These are phyloP conservation scores for Montipora sp. DNA, from an alignment of 64 coral and sea anemone species.

Conservation along the genomic window DNA sequence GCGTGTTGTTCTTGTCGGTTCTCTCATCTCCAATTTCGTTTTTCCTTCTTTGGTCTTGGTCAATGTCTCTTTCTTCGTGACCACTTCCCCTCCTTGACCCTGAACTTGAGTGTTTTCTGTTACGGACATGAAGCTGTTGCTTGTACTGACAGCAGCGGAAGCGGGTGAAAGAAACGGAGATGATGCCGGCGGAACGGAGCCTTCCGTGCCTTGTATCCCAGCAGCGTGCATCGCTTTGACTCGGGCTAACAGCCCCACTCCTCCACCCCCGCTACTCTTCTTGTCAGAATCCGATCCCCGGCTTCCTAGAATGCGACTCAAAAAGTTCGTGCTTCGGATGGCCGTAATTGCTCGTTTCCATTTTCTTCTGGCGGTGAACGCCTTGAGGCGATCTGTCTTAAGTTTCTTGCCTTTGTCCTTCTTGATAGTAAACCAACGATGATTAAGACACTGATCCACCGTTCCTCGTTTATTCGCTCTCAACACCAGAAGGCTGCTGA, in stretches of 20 bases:
- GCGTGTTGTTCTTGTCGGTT: slow-evolving; percentile 30
- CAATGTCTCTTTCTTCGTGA: slow-evolving; percentile 16
- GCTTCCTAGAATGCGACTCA: slow-evolving; percentile 88
- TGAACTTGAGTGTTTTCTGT: slow-evolving; percentile 11
- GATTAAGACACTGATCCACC: slow-evolving; percentile 73
- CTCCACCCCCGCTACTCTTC: slow-evolving; percentile 55
- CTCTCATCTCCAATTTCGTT: neutral
- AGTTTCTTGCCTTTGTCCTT: slow-evolving; percentile 88
- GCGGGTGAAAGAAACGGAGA: slow-evolving; percentile 84
- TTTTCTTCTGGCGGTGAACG: slow-evolving; percentile 93
- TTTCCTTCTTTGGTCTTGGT: slow-evolving; percentile 1
- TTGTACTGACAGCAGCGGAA: slow-evolving; percentile 65
- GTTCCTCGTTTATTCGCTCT: slow-evolving; percentile 70
- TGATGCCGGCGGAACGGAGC: slow-evolving; percentile 58
- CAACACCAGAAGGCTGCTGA: slow-evolving; percentile 82
- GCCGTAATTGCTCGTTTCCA: slow-evolving; percentile 98
- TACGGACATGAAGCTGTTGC: slow-evolving; percentile 19
- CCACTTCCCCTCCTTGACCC: slow-evolving; percentile 1
- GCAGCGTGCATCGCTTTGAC: slow-evolving; percentile 94
- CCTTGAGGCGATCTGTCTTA: slow-evolving; percentile 92
- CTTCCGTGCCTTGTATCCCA: slow-evolving; percentile 75
- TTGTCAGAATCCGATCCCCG: slow-evolving; percentile 55
- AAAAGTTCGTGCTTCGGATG: slow-evolving; percentile 96
- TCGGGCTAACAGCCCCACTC: slow-evolving; percentile 71
- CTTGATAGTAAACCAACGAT: slow-evolving; percentile 85